A percentile compares a stretch with the other conserved stretches of the same genome.
Conservation (phyloP, 2,888 invertebrate genomes). For the Drosophila mettleri region DNA sequence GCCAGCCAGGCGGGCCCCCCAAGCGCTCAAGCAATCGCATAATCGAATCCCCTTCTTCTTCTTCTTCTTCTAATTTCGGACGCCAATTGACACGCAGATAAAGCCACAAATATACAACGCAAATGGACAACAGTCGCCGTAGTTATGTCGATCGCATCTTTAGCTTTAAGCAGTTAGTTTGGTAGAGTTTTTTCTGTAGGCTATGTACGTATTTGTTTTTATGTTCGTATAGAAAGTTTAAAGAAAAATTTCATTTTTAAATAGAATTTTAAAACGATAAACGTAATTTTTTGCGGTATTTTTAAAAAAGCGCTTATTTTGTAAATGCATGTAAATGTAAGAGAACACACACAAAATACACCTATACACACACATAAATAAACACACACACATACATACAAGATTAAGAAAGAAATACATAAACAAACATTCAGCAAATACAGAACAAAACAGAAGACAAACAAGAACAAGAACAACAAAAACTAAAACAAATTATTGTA, state of each 20-base stretch:
- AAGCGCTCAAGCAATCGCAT: background rate
- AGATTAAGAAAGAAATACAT: slow-evolving; percentile 12
- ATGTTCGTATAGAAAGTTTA: slow-evolving; percentile 73
- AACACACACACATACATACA: slow-evolving; percentile 36
- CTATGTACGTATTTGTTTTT: slow-evolving; percentile 77
- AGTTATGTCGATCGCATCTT: slow-evolving; percentile 85
- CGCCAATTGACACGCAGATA: slow-evolving; percentile 68
- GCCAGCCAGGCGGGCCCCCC: slow-evolving; percentile 19
- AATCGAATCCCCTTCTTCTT: slow-evolving; percentile 3
- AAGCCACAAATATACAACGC: slow-evolving; percentile 85
- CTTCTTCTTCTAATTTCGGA: background rate
- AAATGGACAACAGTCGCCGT: slow-evolving; percentile 85
- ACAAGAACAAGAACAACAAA: slow-evolving; percentile 27
- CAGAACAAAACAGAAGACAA: slow-evolving; percentile 19
- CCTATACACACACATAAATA: slow-evolving; percentile 26
- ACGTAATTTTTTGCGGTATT: slow-evolving; percentile 84
- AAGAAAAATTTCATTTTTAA: slow-evolving; percentile 68
- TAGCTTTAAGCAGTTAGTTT: slow-evolving; percentile 85
- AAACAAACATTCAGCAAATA: slow-evolving; percentile 30
- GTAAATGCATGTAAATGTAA: slow-evolving; percentile 85
- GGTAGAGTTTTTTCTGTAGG: slow-evolving; percentile 76
- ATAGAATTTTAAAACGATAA: slow-evolving; percentile 83
- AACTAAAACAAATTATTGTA: slow-evolving; percentile 75
- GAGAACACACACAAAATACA: slow-evolving; percentile 66
- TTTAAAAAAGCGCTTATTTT: slow-evolving; percentile 85